Evolutionary conservation across 2,888 invertebrate genomes (phyloP), one percentile per base, ranked within the genome.

Genomic region (Ditylenchus weischeri): DNA sequence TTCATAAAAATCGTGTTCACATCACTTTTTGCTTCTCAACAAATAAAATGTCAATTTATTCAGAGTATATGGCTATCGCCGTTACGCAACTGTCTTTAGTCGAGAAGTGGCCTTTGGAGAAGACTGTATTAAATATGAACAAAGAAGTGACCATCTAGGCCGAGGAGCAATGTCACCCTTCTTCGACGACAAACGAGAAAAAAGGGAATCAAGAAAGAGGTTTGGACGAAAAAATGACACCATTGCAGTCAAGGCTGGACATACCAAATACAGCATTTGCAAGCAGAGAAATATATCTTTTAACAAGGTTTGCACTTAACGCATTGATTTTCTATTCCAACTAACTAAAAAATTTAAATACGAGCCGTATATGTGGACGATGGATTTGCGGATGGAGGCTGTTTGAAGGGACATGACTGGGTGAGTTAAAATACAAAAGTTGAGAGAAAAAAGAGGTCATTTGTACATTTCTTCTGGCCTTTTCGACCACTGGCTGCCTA

Each of bases 331-430:
- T 43, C 43, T 43, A 6, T 43, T 43, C 15, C 13, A 38, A 38
- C 38, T 43, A 43, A 43, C 15, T 8, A 43, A 43, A 6, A 43
- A 6, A 43, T 54, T 61, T 64, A 79, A 76, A 79, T 80, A 38
- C 63, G 75, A 47, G 74, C 75, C 54, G 76, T 80, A 7, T 67
- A 76, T n/a, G 65, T 80, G 10, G 79, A 80, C 59, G 74, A 73
- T 6, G 75, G 73, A 5, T 80, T 80, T 62, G 77, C 76, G 5
- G 62, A 68, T 6, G 61, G 66, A 43, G 58, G 68, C 58, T 50
- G 81, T 54, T 57, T 69, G 10, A 64, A 67, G 18, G 81, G 81
- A 0, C 80, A 81, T 58, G 81, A 81, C 63, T 80, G 79, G 77
- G 81, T 54, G 7, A 29, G 54, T 54, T 54, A 5, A 50, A 29